Conservation (phyloP, 2,113 vertebrate species). For the Lophura nycthemera region DNA sequence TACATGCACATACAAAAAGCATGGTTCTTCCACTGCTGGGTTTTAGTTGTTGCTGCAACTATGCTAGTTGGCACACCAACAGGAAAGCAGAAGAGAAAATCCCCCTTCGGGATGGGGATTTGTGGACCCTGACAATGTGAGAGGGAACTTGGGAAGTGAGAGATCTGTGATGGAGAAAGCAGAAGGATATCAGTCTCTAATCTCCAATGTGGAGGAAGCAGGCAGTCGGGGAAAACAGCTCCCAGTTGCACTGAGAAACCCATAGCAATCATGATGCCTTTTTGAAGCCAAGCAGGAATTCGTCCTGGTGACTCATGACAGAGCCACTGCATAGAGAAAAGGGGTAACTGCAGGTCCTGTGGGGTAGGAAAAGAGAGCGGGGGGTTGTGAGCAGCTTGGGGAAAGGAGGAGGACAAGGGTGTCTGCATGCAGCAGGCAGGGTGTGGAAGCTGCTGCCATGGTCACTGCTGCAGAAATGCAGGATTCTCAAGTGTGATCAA, state of each 20-base stretch:
- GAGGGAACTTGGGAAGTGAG: background rate
- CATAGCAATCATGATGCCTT: background rate
- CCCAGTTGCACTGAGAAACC: background rate
- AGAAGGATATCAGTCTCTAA: background rate
- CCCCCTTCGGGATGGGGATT: background rate
- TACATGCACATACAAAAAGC: background rate
- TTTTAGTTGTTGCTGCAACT: background rate
- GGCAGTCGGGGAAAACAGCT: background rate
- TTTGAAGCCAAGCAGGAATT: background rate
- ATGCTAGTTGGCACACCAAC: slow-evolving; percentile 25
- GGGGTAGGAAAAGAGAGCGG: background rate
- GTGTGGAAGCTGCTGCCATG: background rate
- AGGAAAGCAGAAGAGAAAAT: slow-evolving; percentile 15
- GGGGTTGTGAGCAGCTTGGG: background rate
- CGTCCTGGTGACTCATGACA: background rate
- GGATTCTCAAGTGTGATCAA: background rate
- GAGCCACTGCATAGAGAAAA: background rate
- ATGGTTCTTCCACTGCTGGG: background rate
- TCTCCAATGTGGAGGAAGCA: background rate
- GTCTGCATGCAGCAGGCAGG: background rate
- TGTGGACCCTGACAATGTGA: background rate
- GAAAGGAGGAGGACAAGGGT: background rate
- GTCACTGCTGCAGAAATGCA: accelerated
- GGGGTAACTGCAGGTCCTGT: background rate
- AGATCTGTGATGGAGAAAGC: background rate